Percentiles rank a stretch among this genome's conserved stretches.
Evolutionary conservation across 2,888 invertebrate species (phyloP).

Genomic region (Aleiodes alternator): DNA sequence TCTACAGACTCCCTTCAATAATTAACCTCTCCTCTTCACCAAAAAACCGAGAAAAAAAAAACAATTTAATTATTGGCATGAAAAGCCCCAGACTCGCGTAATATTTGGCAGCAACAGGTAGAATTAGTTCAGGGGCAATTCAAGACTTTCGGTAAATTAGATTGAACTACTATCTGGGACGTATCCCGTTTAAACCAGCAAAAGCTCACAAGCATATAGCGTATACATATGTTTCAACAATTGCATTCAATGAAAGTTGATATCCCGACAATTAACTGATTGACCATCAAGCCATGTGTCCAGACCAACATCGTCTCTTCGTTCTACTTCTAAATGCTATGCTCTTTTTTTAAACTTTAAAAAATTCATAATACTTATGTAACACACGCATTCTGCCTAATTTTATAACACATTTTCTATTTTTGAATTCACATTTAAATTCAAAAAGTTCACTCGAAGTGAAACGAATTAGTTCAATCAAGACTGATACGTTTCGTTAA

Average conservation of each 20-base stretch:
- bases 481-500: not conserved
- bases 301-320: not conserved
- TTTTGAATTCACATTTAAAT: constrained; percentile 7
- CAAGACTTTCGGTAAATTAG: constrained; percentile 24
- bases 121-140: constrained; percentile 28
- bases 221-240: constrained; percentile 64
- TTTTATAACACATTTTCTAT: constrained; percentile 11
- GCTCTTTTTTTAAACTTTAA: not conserved
- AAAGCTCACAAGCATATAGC: constrained; percentile 64
- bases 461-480: not conserved
- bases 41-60: no score
- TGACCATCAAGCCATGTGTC: constrained; percentile 62
- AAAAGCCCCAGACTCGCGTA: not conserved
- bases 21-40: not conserved
- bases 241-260: constrained; percentile 72
- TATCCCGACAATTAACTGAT: constrained; percentile 70
- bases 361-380: no score
- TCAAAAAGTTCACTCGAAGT: not conserved
- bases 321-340: constrained; percentile 12
- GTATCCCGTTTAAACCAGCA: constrained; percentile 68
- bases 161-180: constrained; percentile 53
- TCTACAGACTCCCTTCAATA: no score
- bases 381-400: not conserved
- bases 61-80: not conserved
- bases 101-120: constrained; percentile 38